phyloP scores from a whole-genome alignment of 2,797 vertebrate genomes.

The Halcyon smyrnensis region DNA sequence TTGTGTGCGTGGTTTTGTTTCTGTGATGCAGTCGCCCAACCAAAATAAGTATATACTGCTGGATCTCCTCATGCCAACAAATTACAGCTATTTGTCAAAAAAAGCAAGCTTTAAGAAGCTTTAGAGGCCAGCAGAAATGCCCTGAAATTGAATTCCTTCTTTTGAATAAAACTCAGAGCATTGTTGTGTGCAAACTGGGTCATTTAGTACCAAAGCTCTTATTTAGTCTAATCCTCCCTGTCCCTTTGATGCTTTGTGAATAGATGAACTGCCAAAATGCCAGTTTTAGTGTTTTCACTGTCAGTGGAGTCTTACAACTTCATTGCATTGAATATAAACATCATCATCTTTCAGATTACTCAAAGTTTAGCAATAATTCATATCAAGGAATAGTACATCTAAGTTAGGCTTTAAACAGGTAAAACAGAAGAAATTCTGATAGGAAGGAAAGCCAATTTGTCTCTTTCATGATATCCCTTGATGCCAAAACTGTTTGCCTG shows the following conservation, averaged over 20 bases:
- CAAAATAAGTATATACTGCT: neutral
- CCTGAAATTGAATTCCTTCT: neutral
- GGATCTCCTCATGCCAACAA: neutral
- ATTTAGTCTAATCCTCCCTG: neutral
- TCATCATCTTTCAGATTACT: neutral
- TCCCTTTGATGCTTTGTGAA: neutral
- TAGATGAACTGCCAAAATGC: neutral
- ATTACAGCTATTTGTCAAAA: neutral
- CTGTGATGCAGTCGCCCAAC: neutral
- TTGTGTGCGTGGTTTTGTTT: neutral
- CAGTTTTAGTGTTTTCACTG: neutral
- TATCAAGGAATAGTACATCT: neutral
- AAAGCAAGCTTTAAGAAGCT: slow-evolving; percentile 1
- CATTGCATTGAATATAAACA: neutral
- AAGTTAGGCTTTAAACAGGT: neutral
- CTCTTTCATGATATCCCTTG: neutral
- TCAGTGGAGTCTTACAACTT: neutral
- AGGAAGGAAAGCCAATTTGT: neutral
- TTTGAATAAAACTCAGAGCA: neutral
- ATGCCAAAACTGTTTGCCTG: neutral
- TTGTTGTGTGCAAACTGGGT: neutral
- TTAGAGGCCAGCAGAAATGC: neutral
- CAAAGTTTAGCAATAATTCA: neutral
- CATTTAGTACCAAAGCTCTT: neutral
- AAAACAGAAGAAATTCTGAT: neutral